Conservation (phyloP, 2,888 invertebrate species). For the Drosophila stalkeri region DNA sequence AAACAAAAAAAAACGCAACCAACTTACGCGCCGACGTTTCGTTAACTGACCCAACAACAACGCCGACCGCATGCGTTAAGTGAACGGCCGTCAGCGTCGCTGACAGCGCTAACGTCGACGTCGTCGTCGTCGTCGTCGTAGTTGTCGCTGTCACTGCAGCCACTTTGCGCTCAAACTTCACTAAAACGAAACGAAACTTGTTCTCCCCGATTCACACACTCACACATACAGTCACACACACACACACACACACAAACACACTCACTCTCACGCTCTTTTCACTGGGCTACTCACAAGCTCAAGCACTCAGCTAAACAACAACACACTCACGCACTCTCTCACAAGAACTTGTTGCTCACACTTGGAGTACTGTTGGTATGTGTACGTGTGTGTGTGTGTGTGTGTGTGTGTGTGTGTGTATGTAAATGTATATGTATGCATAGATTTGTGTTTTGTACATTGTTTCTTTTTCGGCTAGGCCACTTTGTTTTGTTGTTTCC, state of each 20-base stretch:
- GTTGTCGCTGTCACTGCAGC: constrained; percentile 53
- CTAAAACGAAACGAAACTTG: constrained; percentile 71
- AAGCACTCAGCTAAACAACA: constrained; percentile 9
- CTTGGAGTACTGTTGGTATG: constrained; percentile 57
- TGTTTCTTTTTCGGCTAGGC: constrained; percentile 16
- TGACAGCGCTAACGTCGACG: constrained; percentile 9
- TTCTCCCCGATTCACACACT: constrained; percentile 55
- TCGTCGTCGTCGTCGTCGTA: constrained; percentile 11
- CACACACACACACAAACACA: constrained; percentile 22
- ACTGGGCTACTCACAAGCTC: no score
- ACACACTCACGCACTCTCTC: constrained; percentile 23
- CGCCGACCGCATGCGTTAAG: constrained; percentile 63
- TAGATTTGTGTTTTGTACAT: constrained; percentile 5
- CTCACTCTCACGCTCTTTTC: constrained; percentile 9
- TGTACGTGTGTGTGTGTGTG: constrained; percentile 28
- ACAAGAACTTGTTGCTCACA: constrained; percentile 58
- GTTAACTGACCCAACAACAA: constrained; percentile 75
- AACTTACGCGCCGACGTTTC: constrained; percentile 76
- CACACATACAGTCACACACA: constrained; percentile 21
- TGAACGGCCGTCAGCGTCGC: constrained; percentile 29
- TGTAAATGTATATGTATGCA: neutral
- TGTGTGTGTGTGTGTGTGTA: constrained; percentile 12
- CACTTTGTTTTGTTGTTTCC: constrained; percentile 21
- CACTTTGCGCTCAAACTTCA: constrained; percentile 71
- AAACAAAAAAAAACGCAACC: constrained; percentile 67